phyloP scores from a whole-genome alignment of 2,113 vertebrate genomes.

The Antigone vipio region DNA sequence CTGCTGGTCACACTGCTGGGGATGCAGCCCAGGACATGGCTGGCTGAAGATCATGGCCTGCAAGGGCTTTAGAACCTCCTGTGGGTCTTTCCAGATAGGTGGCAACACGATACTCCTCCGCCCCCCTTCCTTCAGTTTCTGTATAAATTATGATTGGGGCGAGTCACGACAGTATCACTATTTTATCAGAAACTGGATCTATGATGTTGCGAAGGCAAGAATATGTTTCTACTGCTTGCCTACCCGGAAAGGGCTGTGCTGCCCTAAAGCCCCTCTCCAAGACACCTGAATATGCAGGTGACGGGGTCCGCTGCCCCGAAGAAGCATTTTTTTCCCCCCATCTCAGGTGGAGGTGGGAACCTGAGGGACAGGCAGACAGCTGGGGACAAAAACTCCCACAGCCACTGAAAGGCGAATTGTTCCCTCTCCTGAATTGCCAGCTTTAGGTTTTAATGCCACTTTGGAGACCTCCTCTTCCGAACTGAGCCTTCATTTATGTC shows the following conservation, averaged over 20 bases:
- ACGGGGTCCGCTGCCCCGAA: background rate
- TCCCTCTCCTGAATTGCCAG: background rate
- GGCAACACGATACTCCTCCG: background rate
- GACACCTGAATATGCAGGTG: background rate
- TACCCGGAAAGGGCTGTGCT: background rate
- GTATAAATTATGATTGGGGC: background rate
- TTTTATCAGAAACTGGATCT: background rate
- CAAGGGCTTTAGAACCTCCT: background rate
- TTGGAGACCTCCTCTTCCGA: background rate
- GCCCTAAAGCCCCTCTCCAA: background rate
- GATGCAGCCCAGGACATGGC: no score
- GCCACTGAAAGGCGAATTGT: background rate
- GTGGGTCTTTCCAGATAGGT: background rate
- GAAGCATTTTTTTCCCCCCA: background rate
- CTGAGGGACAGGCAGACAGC: background rate
- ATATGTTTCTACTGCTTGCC: background rate
- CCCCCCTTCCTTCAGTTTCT: background rate
- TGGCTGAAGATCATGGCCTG: no score
- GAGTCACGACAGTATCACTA: background rate
- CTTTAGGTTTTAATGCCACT: conserved; percentile 17
- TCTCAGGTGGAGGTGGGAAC: background rate
- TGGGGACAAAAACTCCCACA: background rate
- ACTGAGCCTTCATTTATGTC: background rate
- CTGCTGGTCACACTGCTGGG: no score
- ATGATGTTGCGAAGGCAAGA: background rate